phyloP scores from a whole-genome alignment of 2,888 invertebrate genomes.

The Ceramica pisi region DNA sequence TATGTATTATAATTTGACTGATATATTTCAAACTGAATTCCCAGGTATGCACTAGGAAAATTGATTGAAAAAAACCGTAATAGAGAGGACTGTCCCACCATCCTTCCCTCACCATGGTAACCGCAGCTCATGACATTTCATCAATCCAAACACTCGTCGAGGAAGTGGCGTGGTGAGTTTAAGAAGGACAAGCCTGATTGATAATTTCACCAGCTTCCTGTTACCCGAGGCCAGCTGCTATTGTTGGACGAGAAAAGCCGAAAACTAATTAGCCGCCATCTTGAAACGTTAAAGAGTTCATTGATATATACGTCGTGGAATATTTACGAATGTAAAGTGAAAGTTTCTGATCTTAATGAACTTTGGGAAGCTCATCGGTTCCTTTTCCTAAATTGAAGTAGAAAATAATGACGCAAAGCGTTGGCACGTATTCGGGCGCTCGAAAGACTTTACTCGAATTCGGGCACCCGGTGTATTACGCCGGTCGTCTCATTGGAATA shows the following conservation, averaged over 20 bases:
- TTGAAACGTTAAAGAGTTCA: constrained; percentile 45
- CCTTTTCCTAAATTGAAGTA: no score
- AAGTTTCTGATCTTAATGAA: no score
- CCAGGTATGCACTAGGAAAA: no score
- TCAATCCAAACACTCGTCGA: constrained; percentile 59
- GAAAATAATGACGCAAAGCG: no score
- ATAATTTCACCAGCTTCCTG: constrained; percentile 86
- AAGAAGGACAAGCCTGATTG: constrained; percentile 76
- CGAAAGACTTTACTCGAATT: no score
- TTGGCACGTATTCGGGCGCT: no score
- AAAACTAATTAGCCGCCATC: constrained; percentile 72
- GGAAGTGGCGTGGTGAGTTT: constrained; percentile 69
- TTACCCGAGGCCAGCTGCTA: constrained; percentile 77
- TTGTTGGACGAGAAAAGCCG: constrained; percentile 77
- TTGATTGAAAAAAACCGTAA: no score
- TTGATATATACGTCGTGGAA: constrained; percentile 12
- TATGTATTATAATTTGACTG: background rate
- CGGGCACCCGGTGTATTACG: no score
- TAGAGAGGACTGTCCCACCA: constrained; percentile 5
- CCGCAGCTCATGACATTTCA: constrained; percentile 61
- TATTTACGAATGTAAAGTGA: background rate
- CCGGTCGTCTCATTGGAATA: no score
- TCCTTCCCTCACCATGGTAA: constrained; percentile 18
- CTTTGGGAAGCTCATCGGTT: no score
- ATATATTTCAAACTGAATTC: background rate